Evolutionary conservation across 53 echinoderm and acorn worm genomes (phyloP), one percentile per base, ranked within the genome.

Genomic region (Apostichopus leukothele): DNA sequence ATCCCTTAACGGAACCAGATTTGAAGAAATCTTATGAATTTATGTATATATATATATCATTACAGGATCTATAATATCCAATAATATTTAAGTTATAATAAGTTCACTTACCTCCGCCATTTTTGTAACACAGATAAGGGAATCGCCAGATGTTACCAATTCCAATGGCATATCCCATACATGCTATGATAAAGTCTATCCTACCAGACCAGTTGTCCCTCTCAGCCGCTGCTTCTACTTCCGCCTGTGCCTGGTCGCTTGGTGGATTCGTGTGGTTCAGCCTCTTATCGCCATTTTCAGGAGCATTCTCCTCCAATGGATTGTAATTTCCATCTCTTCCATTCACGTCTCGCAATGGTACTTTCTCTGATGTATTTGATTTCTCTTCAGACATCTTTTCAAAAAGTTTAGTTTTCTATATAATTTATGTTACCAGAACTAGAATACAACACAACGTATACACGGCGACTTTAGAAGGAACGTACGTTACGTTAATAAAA

Each of bases 111-210:
- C 85, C 85, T 39, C 85, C 85, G 50, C 85, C 85, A 27, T 85
- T 85, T 51, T 85, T 85, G 85, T 85, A 85, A 50, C 85, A 85
- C 18, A 85, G 16, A 66, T 85, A 85, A 67, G 85, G 85, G 85
- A 85, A 85, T 8, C 85, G 25, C 85, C 85, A 85, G 50, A 85
- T 66, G 10, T 85, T 85, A 14, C 85, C 85, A 0, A 85, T 85
- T 0, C 85, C 85, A 25, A 85, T 85, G 10, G 85, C 85, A 25
- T 85, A 85, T 60, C 85, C 85, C 85, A 85, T 85, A 66, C 85
- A 85, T 10, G 85, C 85, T 12, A 85, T 67, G 22, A 85, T 25
- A 67, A 85, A 85, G 39, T 85, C 85, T 27, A 85, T 9, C 18
- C 85, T 23, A 1, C 85, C 39, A 18, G 66, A 25, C 85, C 85